Evolutionary conservation across 2,888 invertebrate genomes (phyloP).

Genomic region (Clusia tigrina): DNA sequence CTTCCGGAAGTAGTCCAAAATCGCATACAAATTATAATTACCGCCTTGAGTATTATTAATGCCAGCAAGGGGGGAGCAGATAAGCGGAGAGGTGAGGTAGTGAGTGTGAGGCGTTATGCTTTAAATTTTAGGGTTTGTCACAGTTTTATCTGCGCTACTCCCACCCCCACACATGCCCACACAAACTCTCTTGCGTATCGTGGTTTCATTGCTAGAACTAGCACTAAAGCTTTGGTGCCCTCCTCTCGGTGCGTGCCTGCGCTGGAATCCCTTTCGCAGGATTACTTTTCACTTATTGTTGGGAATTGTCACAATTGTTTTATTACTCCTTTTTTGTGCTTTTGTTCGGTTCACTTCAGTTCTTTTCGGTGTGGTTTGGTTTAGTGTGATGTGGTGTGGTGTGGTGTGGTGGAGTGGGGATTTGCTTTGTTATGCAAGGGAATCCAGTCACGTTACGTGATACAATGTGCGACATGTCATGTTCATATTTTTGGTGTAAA

Average conservation of each 20-base stretch:
- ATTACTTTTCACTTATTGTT: not conserved
- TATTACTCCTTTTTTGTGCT: not conserved
- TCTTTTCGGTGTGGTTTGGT: no score
- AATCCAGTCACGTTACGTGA: not conserved
- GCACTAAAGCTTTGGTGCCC: not conserved
- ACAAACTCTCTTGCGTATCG: not conserved
- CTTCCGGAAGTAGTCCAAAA: no score
- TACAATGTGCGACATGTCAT: not conserved
- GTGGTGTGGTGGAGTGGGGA: no score
- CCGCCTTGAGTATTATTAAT: no score
- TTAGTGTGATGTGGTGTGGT: no score
- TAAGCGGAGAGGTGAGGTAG: no score
- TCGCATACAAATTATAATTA: no score
- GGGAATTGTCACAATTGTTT: slow-evolving; percentile 6
- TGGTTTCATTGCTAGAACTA: not conserved
- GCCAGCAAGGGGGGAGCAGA: no score
- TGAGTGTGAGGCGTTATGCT: no score
- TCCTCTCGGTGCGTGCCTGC: not conserved
- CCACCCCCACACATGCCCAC: not conserved
- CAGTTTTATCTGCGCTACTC: no score
- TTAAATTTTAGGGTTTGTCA: no score
- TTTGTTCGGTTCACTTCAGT: not conserved
- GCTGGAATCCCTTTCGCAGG: not conserved
- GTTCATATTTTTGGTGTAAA: not conserved
- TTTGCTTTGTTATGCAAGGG: not conserved